phyloP scores from a whole-genome alignment of 2,113 vertebrate genomes.

The Carassius gibelio region DNA sequence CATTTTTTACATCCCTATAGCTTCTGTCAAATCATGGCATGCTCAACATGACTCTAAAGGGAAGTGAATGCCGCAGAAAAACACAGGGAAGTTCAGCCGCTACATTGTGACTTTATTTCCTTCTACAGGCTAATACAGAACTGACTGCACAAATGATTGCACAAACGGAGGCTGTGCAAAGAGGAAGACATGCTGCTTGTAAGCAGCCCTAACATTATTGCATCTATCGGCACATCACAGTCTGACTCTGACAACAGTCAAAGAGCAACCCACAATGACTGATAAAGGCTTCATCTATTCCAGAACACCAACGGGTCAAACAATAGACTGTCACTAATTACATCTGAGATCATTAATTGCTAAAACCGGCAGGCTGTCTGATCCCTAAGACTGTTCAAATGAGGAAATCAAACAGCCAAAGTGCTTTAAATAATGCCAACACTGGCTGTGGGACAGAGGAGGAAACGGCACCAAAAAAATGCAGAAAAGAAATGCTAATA shows the following conservation, averaged over 20 bases:
- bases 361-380: background rate
- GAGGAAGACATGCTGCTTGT: background rate
- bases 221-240: constrained; percentile 2
- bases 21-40: background rate
- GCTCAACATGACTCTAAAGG: background rate
- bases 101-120: background rate
- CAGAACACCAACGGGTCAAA: background rate
- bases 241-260: background rate
- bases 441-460: background rate
- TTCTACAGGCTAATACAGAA: background rate
- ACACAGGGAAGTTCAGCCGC: constrained; percentile 6
- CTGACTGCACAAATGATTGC: background rate
- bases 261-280: background rate
- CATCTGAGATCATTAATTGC: background rate
- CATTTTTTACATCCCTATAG: too few relatives aligned
- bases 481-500: background rate
- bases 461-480: background rate
- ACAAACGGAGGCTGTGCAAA: background rate
- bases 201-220: background rate
- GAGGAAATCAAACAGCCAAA: background rate
- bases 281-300: constrained; percentile 16
- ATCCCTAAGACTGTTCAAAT: background rate
- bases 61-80: constrained; percentile 14
- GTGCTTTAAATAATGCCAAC: background rate
- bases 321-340: background rate